These are phyloP conservation scores for Drosophila sp. DNA, from an alignment of 1,140 invertebrate genomes.

Conservation along the genomic window DNA sequence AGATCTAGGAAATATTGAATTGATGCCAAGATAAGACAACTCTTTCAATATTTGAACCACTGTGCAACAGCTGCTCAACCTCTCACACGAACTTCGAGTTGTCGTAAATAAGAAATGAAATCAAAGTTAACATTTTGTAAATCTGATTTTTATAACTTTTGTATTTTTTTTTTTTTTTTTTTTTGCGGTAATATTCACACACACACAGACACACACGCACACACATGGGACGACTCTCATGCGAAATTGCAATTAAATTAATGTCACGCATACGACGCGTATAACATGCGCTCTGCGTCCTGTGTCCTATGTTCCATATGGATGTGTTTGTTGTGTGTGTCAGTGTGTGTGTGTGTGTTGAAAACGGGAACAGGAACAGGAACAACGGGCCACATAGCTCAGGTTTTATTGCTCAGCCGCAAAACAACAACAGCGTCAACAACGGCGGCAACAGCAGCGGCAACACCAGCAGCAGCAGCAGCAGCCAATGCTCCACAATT, in stretches of 20 bases:
- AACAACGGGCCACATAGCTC: constrained; percentile 55
- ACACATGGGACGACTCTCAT: constrained; percentile 43
- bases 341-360: constrained; percentile 12
- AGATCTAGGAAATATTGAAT: too few species aligned
- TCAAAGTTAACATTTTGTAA: constrained; percentile 82
- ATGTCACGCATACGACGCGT: constrained; percentile 80
- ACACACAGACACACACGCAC: constrained; percentile 22
- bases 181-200: neutral
- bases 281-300: constrained; percentile 49
- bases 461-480: constrained; percentile 38
- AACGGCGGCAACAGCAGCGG: constrained; percentile 40
- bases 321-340: constrained; percentile 18
- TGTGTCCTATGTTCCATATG: constrained; percentile 33
- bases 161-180: constrained; percentile 44
- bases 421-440: constrained; percentile 43
- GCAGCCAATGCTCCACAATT: constrained; percentile 49
- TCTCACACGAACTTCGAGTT: constrained; percentile 1
- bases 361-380: constrained; percentile 44
- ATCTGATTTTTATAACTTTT: constrained; percentile 80
- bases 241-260: constrained; percentile 82
- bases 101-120: constrained; percentile 80
- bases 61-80: neutral
- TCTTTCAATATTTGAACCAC: neutral
- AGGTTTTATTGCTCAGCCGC: constrained; percentile 64
- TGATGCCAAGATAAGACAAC: neutral